Evolutionary conservation across 1,140 invertebrate species (phyloP), one percentile per base, ranked within the genome.

Genomic region (Brachionus calyciflorus): DNA sequence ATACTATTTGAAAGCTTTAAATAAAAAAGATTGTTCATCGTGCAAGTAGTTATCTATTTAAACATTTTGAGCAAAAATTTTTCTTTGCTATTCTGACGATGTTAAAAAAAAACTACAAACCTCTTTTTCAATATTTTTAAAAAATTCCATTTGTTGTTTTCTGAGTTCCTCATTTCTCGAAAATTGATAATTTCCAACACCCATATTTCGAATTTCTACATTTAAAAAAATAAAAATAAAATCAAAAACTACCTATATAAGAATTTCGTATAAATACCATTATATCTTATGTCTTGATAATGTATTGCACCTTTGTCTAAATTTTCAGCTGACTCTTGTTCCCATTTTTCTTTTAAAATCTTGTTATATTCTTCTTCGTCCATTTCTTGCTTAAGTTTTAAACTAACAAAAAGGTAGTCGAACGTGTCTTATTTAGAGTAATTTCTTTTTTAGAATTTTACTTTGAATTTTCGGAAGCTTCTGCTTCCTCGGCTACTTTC

Each of bases 141-240:
- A 73, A 73, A 73, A 73, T 17, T 73, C 69, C 69, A 73, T 73
- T 55, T 73, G 69, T 14, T 19, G 9, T 73, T 73, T 73, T 17
- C 69, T 26, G 28, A 51, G 14, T 30, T 30, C 9, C 41, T 73
- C 69, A 3, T 33, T 21, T 19, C 51, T 26, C 17, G 69, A 73
- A 73, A 73, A 73, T 17, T 73, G 69, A 21, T 51, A 73, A 73
- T 73, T 73, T 30, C 69, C 69, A 40, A 73, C 69, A 17, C 69
- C 69, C 69, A 73, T 73, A 51, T 73, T 73, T 51, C 69, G 21
- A 14, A 73, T 51, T 41, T 73, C 69, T 73, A n/a, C n/a, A n/a
- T 21, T 30, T 46, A 24, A 19, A 70, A 9, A 48, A 30, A 41
- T 30, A n/a, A n/a, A 10, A 21, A 21, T 24, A 10, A 0, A 14